Percentiles rank a stretch among this genome's conserved stretches.
These are phyloP conservation scores for Timema podura DNA, from an alignment of 2,888 invertebrate species.

Conservation along the genomic window DNA sequence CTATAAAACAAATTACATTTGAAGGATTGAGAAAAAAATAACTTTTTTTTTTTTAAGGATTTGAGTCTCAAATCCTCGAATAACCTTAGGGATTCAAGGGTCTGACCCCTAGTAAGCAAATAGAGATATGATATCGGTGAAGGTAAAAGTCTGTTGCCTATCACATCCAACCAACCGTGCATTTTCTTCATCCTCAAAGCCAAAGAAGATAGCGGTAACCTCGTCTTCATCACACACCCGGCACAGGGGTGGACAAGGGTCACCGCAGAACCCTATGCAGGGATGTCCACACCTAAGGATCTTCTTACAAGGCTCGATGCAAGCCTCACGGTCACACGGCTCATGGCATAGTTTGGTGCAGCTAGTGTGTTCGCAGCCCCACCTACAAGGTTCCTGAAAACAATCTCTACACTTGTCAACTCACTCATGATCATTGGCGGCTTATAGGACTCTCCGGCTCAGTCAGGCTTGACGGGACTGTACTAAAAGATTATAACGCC, in stretches of 20 bases:
- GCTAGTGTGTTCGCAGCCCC: slow-evolving; percentile 48
- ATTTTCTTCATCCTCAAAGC: slow-evolving; percentile 51
- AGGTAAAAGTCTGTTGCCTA: too few relatives aligned
- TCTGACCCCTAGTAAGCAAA: too few relatives aligned
- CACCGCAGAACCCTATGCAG: slow-evolving; percentile 71
- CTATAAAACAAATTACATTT: too few relatives aligned
- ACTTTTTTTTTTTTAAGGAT: too few relatives aligned
- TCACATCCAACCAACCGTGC: slow-evolving; percentile 43
- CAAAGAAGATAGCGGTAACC: slow-evolving; percentile 47
- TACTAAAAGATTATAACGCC: neutral
- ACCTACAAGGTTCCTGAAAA: slow-evolving; percentile 45
- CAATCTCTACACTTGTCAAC: neutral
- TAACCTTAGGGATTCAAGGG: too few relatives aligned
- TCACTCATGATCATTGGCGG: too few relatives aligned
- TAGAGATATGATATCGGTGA: too few relatives aligned
- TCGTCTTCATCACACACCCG: slow-evolving; percentile 50
- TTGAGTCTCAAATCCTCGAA: too few relatives aligned
- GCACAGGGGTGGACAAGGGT: slow-evolving; percentile 61
- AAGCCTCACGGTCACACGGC: slow-evolving; percentile 48
- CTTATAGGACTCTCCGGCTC: too few relatives aligned
- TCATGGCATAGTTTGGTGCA: slow-evolving; percentile 50
- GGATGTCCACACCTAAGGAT: slow-evolving; percentile 53
- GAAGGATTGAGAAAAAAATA: too few relatives aligned
- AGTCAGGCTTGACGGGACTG: neutral
- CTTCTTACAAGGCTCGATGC: slow-evolving; percentile 45